Evolutionary conservation across 2,888 invertebrate species (phyloP), one percentile per base, ranked within the genome.

Genomic region (Strigamia crassipes): DNA sequence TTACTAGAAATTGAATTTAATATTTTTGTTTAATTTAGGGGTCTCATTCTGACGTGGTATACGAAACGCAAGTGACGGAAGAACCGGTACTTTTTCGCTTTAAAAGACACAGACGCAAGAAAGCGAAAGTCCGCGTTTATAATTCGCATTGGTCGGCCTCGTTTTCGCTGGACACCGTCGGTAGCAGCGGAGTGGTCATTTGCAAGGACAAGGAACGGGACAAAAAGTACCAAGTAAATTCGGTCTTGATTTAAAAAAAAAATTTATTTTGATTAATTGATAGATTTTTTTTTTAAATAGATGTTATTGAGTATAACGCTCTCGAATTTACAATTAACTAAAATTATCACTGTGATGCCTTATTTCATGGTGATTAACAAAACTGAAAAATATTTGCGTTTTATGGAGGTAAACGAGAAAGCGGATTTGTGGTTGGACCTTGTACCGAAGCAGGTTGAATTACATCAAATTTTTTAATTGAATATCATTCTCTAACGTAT

Each of bases 401-500:
- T 93, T 88, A 94, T 95, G 94, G 94, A 95, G 86, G 93, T 94
- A 87, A 94, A 94, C 86, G 94, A 94, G 86, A 91, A 93, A 66
- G 93, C 94, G 0, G 95, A 95, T 88, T 89, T 95, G 12, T 95
- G 94, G 95, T 91, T 93, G 80, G 94, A 94, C 88, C 88, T 94
- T 21, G 88, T 90, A 0, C 91, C 93, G 0, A 90, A 90, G 83
- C 92, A 93, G 87, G 93, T 92, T 31, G n/a, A n/a, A n/a, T n/a
- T n/a, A n/a, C n/a, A n/a, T n/a, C n/a, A n/a, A n/a, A n/a, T n/a
- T 34, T 34, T 10, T 8, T 27, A 27, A 27, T 3, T 1, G 27
- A 27, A 27, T 27, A 3, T 27, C 27, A 27, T 27, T 27, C 27
- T 1, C 27, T 27, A 27, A 27, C 3, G 1, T 77, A 34, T 77